These are phyloP conservation scores for Typhlichthys eigenmanni DNA, from an alignment of 2,797 vertebrate species.

Conservation along the genomic window DNA sequence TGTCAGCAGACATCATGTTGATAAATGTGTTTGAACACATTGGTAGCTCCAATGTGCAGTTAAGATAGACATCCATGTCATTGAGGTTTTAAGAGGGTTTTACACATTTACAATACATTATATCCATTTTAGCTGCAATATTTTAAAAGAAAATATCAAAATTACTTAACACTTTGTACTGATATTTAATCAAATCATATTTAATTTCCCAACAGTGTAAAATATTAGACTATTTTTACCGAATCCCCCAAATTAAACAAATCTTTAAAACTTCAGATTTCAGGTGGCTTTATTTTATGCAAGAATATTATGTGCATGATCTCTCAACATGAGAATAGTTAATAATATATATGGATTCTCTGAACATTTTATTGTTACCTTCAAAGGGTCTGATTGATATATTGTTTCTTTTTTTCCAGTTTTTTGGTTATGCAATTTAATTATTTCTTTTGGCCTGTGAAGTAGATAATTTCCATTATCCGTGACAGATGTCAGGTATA, in stretches of 20 bases:
- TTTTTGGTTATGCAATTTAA: no score
- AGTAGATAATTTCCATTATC: no score
- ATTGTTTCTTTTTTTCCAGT: no score
- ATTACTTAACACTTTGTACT: slow-evolving; percentile 57
- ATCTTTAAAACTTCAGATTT: slow-evolving; percentile 37
- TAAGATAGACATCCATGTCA: slow-evolving; percentile 45
- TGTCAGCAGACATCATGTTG: no score
- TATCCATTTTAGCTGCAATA: slow-evolving; percentile 49
- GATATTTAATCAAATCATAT: slow-evolving; percentile 66
- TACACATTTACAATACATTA: slow-evolving; percentile 39
- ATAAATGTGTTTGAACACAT: no score
- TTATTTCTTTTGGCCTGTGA: no score
- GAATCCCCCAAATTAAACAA: slow-evolving; percentile 34
- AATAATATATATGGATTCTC: no score
- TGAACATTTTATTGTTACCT: no score
- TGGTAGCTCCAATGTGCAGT: slow-evolving; percentile 49
- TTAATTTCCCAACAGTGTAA: slow-evolving; percentile 49
- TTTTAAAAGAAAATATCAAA: slow-evolving; percentile 59
- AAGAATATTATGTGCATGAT: slow-evolving; percentile 26
- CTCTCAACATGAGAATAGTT: no score
- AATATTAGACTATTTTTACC: slow-evolving; percentile 55
- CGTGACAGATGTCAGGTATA: no score
- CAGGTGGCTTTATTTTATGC: slow-evolving; percentile 30
- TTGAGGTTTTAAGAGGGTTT: slow-evolving; percentile 36
- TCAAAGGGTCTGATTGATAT: no score